phyloP scores from a whole-genome alignment of 2,888 invertebrate genomes.

The Athetis lepigone region DNA sequence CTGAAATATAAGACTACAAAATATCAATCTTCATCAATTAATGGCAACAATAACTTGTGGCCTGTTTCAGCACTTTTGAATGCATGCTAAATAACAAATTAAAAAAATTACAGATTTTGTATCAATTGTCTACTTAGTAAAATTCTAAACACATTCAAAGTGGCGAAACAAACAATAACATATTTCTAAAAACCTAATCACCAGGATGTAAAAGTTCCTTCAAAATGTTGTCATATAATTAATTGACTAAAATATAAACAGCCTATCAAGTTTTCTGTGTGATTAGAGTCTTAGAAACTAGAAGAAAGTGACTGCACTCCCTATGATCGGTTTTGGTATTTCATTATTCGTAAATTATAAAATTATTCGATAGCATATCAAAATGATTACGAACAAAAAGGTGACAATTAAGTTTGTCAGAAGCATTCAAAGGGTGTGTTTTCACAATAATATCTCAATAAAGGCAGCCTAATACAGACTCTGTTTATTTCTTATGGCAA shows the following conservation, averaged over 20 bases:
- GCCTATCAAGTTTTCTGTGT: not conserved
- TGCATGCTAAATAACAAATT: not conserved
- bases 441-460: no score
- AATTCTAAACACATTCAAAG: not conserved
- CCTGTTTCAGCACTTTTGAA: not conserved
- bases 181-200: not conserved
- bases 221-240: not conserved
- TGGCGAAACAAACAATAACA: not conserved
- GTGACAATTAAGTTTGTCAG: no score
- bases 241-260: not conserved
- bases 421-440: no score
- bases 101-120: not conserved
- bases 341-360: no score
- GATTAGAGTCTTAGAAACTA: not conserved
- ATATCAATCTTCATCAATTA: no score
- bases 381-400: no score
- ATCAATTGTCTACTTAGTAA: not conserved
- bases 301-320: no score
- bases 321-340: no score
- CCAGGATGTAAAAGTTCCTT: not conserved
- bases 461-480: no score
- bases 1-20: no score
- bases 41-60: not conserved
- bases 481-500: no score
- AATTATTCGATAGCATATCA: no score